A percentile compares a stretch with the other conserved stretches of the same genome.
Conservation (phyloP, 2,797 vertebrate genomes). For the Catostomus latipinnis region DNA sequence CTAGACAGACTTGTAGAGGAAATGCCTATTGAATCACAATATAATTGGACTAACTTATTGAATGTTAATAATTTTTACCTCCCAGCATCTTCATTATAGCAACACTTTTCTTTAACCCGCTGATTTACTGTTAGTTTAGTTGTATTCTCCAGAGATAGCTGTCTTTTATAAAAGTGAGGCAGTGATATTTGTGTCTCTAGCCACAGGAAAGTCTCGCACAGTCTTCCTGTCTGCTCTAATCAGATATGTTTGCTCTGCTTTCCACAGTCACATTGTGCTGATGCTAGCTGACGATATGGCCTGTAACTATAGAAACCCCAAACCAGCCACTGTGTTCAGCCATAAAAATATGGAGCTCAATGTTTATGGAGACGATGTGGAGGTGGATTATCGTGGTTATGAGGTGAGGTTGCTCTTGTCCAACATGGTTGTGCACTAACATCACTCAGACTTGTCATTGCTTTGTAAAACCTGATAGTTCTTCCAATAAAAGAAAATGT, state of each 20-base stretch:
- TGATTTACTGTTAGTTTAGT: conserved; percentile 11
- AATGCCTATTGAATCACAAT: neutral
- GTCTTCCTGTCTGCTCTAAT: conserved; percentile 33
- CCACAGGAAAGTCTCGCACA: neutral
- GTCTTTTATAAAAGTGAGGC: conserved; percentile 2
- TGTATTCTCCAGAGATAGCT: conserved; percentile 22
- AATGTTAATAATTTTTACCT: neutral
- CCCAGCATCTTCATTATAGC: neutral
- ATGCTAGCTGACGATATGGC: conserved; percentile 99
- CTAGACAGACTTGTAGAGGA: neutral
- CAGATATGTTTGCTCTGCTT: conserved; percentile 42
- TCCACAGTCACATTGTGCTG: conserved; percentile 92
- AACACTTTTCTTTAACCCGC: neutral
- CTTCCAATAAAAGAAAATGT: too few relatives aligned
- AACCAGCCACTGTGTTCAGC: conserved; percentile 96
- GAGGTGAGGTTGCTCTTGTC: conserved; percentile 78
- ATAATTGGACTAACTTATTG: too few relatives aligned
- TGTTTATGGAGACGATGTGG: conserved; percentile 97
- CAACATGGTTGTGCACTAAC: neutral
- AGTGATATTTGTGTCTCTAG: conserved; percentile 28
- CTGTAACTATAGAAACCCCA: conserved; percentile 96
- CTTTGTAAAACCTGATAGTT: too few relatives aligned
- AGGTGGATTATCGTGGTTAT: conserved; percentile 97
- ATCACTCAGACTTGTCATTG: neutral
- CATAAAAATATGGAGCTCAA: conserved; percentile 99